Evolutionary conservation across 2,797 vertebrate genomes (phyloP).

Genomic region (Chelonia mydas): DNA sequence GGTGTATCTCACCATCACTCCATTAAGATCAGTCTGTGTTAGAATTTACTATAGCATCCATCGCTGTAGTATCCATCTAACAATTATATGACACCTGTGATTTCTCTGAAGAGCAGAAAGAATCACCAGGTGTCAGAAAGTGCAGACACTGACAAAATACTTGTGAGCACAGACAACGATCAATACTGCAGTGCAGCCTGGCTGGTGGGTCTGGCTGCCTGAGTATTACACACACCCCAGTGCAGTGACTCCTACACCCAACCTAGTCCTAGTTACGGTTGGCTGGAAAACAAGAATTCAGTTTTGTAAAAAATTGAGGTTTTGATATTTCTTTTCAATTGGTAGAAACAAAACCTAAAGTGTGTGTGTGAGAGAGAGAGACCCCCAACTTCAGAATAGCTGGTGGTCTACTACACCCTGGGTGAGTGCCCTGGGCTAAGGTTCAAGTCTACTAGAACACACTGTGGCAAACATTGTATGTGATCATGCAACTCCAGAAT

Average conservation of each 20-base stretch:
- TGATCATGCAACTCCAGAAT: neutral
- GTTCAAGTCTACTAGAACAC: too few species aligned
- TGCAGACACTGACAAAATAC: neutral
- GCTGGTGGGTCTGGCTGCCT: neutral
- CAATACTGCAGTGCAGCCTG: neutral
- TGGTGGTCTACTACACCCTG: too few species aligned
- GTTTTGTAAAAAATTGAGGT: neutral
- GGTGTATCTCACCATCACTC: neutral
- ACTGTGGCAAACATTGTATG: neutral
- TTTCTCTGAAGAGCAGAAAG: neutral
- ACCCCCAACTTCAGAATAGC: too few species aligned
- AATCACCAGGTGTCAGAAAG: neutral
- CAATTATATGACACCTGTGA: neutral
- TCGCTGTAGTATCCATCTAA: neutral
- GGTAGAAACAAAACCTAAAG: neutral
- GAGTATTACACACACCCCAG: neutral
- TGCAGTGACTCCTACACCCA: neutral
- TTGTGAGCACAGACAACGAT: neutral
- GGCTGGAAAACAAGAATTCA: neutral
- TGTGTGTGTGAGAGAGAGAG: too few species aligned
- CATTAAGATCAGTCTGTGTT: slow-evolving; percentile 9
- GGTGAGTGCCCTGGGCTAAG: too few species aligned
- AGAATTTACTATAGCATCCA: neutral
- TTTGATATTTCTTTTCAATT: neutral
- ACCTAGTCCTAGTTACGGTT: neutral